Evolutionary conservation across 1,140 invertebrate genomes (phyloP), one percentile per base, ranked within the genome.

Genomic region (Meloidogyne hapla): DNA sequence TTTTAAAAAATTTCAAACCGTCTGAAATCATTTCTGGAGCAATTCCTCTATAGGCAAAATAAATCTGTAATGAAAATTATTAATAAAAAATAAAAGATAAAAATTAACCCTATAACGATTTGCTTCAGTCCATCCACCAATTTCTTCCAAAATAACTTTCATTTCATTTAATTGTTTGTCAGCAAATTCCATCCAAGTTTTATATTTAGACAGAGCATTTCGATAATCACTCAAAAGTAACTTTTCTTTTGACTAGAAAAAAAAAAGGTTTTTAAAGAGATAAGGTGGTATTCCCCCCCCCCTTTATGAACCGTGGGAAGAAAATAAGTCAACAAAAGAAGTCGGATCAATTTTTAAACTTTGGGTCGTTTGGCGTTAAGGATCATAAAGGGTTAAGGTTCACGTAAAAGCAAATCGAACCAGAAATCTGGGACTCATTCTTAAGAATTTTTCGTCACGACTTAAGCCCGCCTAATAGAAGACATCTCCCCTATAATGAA

Each of bases 91-190:
- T 56, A 0, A 42, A 33, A 61, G 23, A 12, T 26, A 26, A 18
- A 74, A 74, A 18, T 23, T 25, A 63, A 77, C 76, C 26, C 73
- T 69, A 68, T 77, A 77, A n/a, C 76, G 76, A 76, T 78, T 77
- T 56, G n/a, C 13, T 69, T 77, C 76, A 18, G 76, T 77, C 76
- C 76, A 77, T 56, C 75, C 72, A 13, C 76, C 76, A 64, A 48
- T 38, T 42, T 77, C 76, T 28, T 76, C 21, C 63, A 77, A 77
- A 62, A 76, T 42, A 33, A 23, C 9, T 62, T 77, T 77, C 76
- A 77, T 70, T n/a, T 64, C 62, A 28, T 62, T 45, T 23, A 77
- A 45, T 21, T 77, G 76, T 42, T 76, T 75, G 6, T 66, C 38
- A 15, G 76, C 76, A 69, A 76, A 77, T 10, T n/a, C n/a, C n/a